These are phyloP conservation scores for Apotomis capreana DNA, from an alignment of 2,888 invertebrate species.

Conservation along the genomic window DNA sequence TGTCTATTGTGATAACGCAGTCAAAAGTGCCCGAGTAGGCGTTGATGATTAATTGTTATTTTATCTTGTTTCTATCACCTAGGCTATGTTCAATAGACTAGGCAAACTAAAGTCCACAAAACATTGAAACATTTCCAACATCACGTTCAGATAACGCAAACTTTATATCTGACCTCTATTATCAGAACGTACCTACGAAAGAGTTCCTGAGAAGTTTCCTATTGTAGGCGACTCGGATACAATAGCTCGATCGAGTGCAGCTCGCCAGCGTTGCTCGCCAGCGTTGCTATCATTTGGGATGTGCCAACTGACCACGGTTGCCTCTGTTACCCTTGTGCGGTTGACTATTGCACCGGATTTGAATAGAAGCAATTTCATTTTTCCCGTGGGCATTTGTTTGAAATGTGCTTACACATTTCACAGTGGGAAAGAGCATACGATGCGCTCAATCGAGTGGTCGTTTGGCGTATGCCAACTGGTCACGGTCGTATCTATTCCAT, in stretches of 20 bases:
- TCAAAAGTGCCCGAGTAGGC: too few relatives aligned
- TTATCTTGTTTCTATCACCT: too few relatives aligned
- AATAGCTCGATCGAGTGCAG: conserved; percentile 39
- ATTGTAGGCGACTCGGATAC: conserved; percentile 35
- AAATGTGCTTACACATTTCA: too few relatives aligned
- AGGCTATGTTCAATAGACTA: not conserved
- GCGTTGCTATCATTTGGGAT: conserved; percentile 30
- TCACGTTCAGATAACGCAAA: conserved; percentile 12
- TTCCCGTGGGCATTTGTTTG: not conserved
- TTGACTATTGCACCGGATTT: too few relatives aligned
- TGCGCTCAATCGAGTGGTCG: too few relatives aligned
- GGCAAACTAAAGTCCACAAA: not conserved
- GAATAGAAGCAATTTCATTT: not conserved
- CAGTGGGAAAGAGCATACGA: too few relatives aligned
- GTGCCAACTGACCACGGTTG: conserved; percentile 33
- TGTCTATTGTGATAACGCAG: too few relatives aligned
- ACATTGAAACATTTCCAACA: conserved; percentile 13
- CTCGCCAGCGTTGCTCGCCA: conserved; percentile 28
- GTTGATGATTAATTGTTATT: too few relatives aligned
- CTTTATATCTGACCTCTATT: conserved; percentile 38
- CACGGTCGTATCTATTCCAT: too few relatives aligned
- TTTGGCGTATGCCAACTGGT: too few relatives aligned
- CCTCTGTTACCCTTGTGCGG: conserved; percentile 1
- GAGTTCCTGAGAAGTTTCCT: conserved; percentile 40
- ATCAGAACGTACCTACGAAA: conserved; percentile 33